phyloP scores from a whole-genome alignment of 2,888 invertebrate species.

The Lasioglossum figueresi region DNA sequence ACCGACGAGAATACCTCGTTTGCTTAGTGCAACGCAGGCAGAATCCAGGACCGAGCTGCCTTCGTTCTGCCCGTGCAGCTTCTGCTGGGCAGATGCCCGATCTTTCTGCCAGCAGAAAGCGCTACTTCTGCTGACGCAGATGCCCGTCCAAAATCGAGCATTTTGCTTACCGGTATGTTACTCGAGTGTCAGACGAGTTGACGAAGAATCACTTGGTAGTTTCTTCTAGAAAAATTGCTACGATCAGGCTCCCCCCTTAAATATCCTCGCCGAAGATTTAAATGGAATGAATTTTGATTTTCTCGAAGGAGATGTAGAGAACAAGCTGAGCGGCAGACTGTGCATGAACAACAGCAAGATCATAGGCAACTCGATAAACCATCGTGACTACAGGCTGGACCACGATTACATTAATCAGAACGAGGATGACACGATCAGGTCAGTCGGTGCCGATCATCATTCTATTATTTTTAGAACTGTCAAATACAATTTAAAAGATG shows the following conservation, averaged over 20 bases:
- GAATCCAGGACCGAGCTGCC: no score
- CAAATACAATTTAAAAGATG: no score
- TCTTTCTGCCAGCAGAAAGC: no score
- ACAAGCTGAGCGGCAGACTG: conserved; percentile 92
- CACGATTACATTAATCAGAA: conserved; percentile 90
- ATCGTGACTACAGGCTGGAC: conserved; percentile 90
- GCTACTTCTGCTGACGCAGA: no score
- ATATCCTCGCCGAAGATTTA: conserved; percentile 17
- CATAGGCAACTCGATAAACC: conserved; percentile 92
- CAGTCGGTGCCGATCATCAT: background rate
- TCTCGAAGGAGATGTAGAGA: conserved; percentile 89
- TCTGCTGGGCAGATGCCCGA: no score
- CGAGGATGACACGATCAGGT: conserved; percentile 85
- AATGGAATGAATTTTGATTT: conserved; percentile 61
- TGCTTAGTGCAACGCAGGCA: no score
- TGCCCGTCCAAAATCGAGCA: no score
- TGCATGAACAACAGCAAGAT: conserved; percentile 92
- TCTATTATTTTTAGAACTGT: background rate
- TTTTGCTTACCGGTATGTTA: no score
- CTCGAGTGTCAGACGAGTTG: background rate
- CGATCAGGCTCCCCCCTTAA: background rate
- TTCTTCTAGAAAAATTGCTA: background rate
- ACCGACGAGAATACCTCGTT: no score
- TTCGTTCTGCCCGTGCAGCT: no score
- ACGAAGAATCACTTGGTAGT: background rate